Base-by-base conservation (phyloP, 2,113 vertebrate species). In the Myotis davidii region DNA sequence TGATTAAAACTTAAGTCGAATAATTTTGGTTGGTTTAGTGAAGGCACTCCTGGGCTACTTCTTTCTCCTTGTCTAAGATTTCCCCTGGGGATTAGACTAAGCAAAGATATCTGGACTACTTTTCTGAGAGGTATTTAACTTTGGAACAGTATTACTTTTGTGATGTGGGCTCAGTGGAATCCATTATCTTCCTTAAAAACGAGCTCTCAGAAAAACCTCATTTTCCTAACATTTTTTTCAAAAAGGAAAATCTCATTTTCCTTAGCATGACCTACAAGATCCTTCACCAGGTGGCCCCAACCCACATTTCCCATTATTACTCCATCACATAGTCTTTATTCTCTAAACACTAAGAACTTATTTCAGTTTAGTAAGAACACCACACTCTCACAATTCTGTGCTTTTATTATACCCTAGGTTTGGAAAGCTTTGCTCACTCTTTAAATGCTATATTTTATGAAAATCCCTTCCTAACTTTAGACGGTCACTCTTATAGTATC, bases 171-270 rank as follows among this genome's bases (percentile, higher is more conserved):
- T 70, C 45, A 54, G 20, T 42, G 34, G 67, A 74, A 85, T n/a
- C 12, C 16, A 72, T 18, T n/a, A 85, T 32, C n/a, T 50, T 78
- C 37, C 65, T 3, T 48, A 73, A 29, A 65, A 59, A 90, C 10
- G 48, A n/a, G 13, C 37, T 91, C 50, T 94, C 32, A 93, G 56
- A 39, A 89, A 96, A 96, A 87, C 29, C 14, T 67, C 37, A 45
- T 65, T 87, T 78, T 85, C 32, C 45, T 88, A 61, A 61, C 23
- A 61, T 61, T 61, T 61, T 61, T 27, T 27, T 10, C 12, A 61
- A 61, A 56, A 21, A 93, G 56, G n/a, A 89, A 96, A 96, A 87
- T n/a, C 18, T 67, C 45, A 52, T 65, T 87, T 78, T 81, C 32
- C 39, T 88, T 83, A 48, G 54, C 17, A 64, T 48, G 37, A 83